Evolutionary conservation across 2,113 vertebrate species (phyloP), one percentile per base, ranked within the genome.

Genomic region (Zapus hudsonius): DNA sequence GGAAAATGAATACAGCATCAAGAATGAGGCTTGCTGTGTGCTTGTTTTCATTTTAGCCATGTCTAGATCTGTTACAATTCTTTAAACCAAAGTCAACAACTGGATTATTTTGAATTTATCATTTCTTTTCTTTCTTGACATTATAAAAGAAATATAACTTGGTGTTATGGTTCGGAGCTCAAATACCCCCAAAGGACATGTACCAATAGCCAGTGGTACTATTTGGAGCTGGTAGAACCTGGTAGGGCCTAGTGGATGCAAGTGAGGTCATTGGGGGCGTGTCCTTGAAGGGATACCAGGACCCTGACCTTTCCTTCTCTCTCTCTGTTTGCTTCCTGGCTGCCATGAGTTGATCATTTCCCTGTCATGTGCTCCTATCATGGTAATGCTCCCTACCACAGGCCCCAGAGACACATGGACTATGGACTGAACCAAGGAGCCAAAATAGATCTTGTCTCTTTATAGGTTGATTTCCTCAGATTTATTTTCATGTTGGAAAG

Each of bases 41-140:
- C 69, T 74, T 89, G 36, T 36, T 61, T 87, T 67, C 66, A 89
- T 95, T 79, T 55, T 83, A 75, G 61, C 27, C 61, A 91, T 67
- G 66, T 47, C 22, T 33, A 55, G 38, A 57, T 36, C 4, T 88
- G 84, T 92, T 59, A 27, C 13, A 94, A 67, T 81, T 89, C 40
- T 96, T 93, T 83, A 67, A 89, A 88, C 13, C 19, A 69, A 75
- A 86, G 81, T 94, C 75, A 83, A 67, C 38, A 66, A 88, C 42
- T 87, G 23, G 7, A 7, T 75, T 80, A 29, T 31, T 94, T 67
- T 61, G 70, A 40, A 86, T 78, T 91, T 89, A 52, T 55, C 83
- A 88, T 59, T 84, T 93, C 40, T 76, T 93, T 73, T 85, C 23
- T 85, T 95, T 70, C 3, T 52, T 74, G 94, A 81, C 57, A 84